These are phyloP conservation scores for Drosophila neocordata DNA, from an alignment of 1,140 invertebrate species.

Conservation along the genomic window DNA sequence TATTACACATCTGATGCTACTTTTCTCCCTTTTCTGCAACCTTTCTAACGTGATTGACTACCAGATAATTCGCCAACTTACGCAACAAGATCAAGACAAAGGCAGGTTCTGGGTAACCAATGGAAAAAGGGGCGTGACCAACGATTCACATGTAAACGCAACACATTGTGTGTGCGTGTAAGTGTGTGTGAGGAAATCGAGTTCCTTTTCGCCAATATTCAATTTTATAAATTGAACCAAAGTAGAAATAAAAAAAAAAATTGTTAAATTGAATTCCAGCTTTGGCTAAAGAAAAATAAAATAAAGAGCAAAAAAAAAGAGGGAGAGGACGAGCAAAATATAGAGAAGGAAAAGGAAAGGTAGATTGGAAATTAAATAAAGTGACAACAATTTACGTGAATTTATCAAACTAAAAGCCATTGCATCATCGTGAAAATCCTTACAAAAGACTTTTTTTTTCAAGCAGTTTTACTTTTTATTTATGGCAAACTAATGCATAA, in stretches of 20 bases:
- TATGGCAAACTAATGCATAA: slow-evolving; percentile 4
- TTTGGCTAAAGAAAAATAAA: slow-evolving; percentile 29
- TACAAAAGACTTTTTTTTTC: not conserved
- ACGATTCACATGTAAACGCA: not conserved
- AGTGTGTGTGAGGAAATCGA: slow-evolving; percentile 61
- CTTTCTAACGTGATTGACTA: slow-evolving; percentile 32
- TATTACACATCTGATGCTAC: slow-evolving; percentile 18
- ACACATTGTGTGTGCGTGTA: slow-evolving; percentile 8
- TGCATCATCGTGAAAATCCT: slow-evolving; percentile 22
- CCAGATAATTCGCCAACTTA: slow-evolving; percentile 64
- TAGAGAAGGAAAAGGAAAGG: not conserved
- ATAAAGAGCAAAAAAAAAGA: not conserved
- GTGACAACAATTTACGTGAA: slow-evolving; percentile 37
- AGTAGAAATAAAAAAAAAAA: slow-evolving; percentile 55
- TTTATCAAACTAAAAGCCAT: slow-evolving; percentile 22
- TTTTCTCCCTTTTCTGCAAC: slow-evolving; percentile 6
- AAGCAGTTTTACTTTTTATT: not conserved
- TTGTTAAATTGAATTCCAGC: slow-evolving; percentile 42
- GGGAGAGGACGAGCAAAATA: not conserved
- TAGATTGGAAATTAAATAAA: slow-evolving; percentile 24
- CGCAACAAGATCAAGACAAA: slow-evolving; percentile 57
- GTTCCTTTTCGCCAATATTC: slow-evolving; percentile 67
- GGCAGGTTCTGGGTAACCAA: slow-evolving; percentile 28
- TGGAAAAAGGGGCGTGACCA: not conserved
- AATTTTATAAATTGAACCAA: slow-evolving; percentile 75